Conservation (phyloP, 2,888 invertebrate genomes). For the Drosophila rellima region DNA sequence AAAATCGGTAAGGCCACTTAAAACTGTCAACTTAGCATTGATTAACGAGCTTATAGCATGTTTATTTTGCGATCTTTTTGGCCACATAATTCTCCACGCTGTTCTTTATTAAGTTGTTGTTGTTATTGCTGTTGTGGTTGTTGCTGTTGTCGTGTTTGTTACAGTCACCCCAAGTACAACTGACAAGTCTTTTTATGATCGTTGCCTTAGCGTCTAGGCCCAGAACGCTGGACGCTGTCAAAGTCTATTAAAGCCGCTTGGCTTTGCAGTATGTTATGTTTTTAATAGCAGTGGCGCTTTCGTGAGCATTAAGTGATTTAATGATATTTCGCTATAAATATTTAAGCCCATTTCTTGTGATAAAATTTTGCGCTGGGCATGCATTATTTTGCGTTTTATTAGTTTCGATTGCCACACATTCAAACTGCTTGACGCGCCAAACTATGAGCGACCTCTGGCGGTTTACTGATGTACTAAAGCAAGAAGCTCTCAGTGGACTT, state of each 20-base stretch:
- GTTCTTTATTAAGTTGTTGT: slow-evolving; percentile 23
- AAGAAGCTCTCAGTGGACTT: slow-evolving; percentile 1
- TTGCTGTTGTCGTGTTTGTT: slow-evolving; percentile 20
- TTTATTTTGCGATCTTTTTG: slow-evolving; percentile 69
- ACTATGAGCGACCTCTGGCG: slow-evolving; percentile 31
- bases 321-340: slow-evolving; percentile 51
- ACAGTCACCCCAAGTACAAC: slow-evolving; percentile 38
- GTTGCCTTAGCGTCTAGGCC: slow-evolving; percentile 58
- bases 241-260: slow-evolving; percentile 67
- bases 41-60: slow-evolving; percentile 82
- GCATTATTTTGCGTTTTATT: slow-evolving; percentile 22
- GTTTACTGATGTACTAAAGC: neutral
- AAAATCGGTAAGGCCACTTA: slow-evolving; percentile 64
- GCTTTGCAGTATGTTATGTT: slow-evolving; percentile 49
- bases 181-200: slow-evolving; percentile 76
- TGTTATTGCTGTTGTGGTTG: slow-evolving; percentile 18
- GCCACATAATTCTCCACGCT: slow-evolving; percentile 50
- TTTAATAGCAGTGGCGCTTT: slow-evolving; percentile 49
- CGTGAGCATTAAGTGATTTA: slow-evolving; percentile 49
- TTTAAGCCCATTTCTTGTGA: slow-evolving; percentile 38
- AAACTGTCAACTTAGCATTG: slow-evolving; percentile 81
- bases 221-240: slow-evolving; percentile 50
- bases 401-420: slow-evolving; percentile 2
- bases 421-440: slow-evolving; percentile 30
- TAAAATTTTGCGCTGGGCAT: slow-evolving; percentile 39